These are phyloP conservation scores for Isotomurus palustris DNA, from an alignment of 2,888 invertebrate species.

Conservation along the genomic window DNA sequence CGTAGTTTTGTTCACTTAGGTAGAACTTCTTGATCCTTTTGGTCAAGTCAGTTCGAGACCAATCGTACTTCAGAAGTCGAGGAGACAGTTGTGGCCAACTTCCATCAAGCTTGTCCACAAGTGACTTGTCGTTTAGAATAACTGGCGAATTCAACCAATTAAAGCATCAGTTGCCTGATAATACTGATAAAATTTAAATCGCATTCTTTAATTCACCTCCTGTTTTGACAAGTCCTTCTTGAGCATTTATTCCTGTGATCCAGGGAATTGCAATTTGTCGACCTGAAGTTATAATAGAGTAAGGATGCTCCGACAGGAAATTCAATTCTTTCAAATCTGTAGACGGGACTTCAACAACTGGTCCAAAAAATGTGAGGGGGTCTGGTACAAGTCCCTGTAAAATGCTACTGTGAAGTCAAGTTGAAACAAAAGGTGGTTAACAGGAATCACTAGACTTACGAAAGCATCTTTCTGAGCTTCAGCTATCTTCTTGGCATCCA, in stretches of 20 bases:
- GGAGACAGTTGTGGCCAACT: slow-evolving; percentile 24
- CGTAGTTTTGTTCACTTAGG: slow-evolving; percentile 25
- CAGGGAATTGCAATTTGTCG: slow-evolving; percentile 31
- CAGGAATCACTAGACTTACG: slow-evolving; percentile 9
- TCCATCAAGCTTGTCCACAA: slow-evolving; percentile 24
- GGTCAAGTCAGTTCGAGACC: slow-evolving; percentile 31
- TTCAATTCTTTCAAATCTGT: slow-evolving; percentile 20
- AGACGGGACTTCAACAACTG: slow-evolving; percentile 23
- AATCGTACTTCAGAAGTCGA: slow-evolving; percentile 23
- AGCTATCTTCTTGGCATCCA: slow-evolving; percentile 37
- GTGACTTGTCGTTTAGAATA: slow-evolving; percentile 28
- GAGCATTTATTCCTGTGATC: slow-evolving; percentile 36
- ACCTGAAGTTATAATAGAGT: slow-evolving; percentile 27
- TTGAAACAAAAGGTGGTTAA: not conserved
- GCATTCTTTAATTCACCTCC: slow-evolving; percentile 23
- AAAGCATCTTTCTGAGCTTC: slow-evolving; percentile 35
- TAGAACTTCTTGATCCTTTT: slow-evolving; percentile 30
- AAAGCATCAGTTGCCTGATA: not conserved
- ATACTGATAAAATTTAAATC: not conserved
- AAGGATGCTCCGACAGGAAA: slow-evolving; percentile 38
- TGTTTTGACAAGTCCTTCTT: slow-evolving; percentile 34
- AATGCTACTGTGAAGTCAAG: not conserved
- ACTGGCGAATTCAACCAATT: slow-evolving; percentile 5
- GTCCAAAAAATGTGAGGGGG: slow-evolving; percentile 30
- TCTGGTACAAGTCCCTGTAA: slow-evolving; percentile 15